Evolutionary conservation across 2,797 vertebrate species (phyloP).

Genomic region (Parauchenoglanis ngamensis): DNA sequence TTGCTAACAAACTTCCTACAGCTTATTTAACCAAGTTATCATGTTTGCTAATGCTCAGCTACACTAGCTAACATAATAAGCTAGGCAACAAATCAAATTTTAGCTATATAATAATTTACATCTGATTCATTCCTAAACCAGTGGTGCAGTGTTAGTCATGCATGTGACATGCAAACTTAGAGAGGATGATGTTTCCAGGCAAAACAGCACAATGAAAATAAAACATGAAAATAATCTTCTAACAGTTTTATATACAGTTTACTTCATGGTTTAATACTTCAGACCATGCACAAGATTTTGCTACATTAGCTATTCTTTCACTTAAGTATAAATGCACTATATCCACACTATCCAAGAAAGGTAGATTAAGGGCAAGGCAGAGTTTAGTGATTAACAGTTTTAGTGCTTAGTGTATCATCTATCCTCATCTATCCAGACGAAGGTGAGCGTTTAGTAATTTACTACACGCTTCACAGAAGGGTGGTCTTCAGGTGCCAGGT

Average conservation of each 20-base stretch:
- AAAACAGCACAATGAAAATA: background rate
- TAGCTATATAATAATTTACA: background rate
- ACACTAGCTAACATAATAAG: background rate
- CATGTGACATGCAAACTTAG: background rate
- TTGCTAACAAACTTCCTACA: background rate
- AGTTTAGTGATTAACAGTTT: background rate
- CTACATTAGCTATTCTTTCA: background rate
- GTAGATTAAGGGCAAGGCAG: background rate
- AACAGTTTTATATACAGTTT: background rate
- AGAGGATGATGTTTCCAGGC: background rate
- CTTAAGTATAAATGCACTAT: background rate
- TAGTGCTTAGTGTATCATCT: background rate
- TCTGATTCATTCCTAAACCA: background rate
- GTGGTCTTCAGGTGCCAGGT: constrained; percentile 18
- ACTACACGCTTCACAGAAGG: background rate
- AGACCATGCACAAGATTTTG: background rate
- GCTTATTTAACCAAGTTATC: background rate
- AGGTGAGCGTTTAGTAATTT: constrained; percentile 16
- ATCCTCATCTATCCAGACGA: constrained; percentile 6
- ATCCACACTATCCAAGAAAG: background rate
- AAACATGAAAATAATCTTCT: background rate
- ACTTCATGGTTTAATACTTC: background rate
- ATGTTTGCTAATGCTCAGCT: background rate
- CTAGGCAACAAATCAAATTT: background rate
- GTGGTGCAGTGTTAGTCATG: background rate